Conservation (phyloP, 2,888 invertebrate genomes). For the Lithophane ornitopus region DNA sequence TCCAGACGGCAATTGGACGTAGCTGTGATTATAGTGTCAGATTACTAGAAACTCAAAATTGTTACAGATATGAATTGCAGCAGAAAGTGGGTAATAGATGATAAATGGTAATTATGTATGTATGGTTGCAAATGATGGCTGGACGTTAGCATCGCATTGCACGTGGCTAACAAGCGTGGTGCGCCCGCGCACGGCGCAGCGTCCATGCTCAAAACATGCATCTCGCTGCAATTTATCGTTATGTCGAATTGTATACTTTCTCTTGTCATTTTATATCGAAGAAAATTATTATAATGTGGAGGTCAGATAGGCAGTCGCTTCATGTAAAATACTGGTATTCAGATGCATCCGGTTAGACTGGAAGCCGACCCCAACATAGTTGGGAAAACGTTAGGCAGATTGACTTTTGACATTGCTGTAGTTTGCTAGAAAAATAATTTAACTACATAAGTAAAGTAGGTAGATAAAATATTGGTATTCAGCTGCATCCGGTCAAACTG, state of each 20-base stretch:
- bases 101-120: constrained; percentile 40
- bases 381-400: too few species aligned
- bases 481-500: too few species aligned
- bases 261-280: constrained; percentile 70
- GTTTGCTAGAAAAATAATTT: constrained; percentile 8
- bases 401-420: neutral
- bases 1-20: constrained; percentile 50
- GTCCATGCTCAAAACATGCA: constrained; percentile 68
- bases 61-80: constrained; percentile 44
- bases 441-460: neutral
- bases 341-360: too few species aligned
- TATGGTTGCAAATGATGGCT: constrained; percentile 39
- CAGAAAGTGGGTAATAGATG: constrained; percentile 51
- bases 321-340: too few species aligned
- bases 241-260: constrained; percentile 75
- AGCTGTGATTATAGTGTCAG: constrained; percentile 51
- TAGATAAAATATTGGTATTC: too few species aligned
- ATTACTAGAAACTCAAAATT: constrained; percentile 61
- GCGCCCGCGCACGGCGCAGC: constrained; percentile 60
- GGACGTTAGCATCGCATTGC: constrained; percentile 46
- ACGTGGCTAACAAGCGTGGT: constrained; percentile 61
- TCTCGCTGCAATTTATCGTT: constrained; percentile 73
- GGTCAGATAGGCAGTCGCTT: too few species aligned
- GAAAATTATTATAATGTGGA: constrained; percentile 37
- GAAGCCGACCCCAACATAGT: too few species aligned